Conservation (phyloP, 2,797 vertebrate species). For the Melanotaenia parkinsoni region DNA sequence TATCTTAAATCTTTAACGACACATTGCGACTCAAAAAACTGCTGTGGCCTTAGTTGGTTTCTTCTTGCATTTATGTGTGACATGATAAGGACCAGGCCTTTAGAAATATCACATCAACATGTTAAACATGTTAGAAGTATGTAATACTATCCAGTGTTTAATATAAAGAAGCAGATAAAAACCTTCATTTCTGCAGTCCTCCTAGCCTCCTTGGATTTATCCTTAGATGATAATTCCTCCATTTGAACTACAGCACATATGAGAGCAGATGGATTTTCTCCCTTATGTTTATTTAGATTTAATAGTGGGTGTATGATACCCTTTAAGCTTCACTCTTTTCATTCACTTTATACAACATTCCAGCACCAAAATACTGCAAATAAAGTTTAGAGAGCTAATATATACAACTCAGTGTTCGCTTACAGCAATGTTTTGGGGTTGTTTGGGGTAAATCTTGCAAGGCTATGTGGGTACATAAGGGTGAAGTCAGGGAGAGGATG, state of each 20-base stretch:
- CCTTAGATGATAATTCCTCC: slow-evolving; percentile 38
- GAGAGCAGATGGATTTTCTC: slow-evolving; percentile 61
- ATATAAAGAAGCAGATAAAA: slow-evolving; percentile 23
- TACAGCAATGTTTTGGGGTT: slow-evolving; percentile 53
- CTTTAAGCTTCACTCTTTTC: slow-evolving; percentile 33
- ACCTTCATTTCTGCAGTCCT: slow-evolving; percentile 20
- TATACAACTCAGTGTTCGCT: slow-evolving; percentile 52
- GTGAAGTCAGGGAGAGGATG: slow-evolving; percentile 41
- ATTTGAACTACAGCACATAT: slow-evolving; percentile 24
- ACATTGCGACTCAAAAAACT: not conserved
- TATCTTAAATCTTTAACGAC: slow-evolving; percentile 23
- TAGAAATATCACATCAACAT: slow-evolving; percentile 26
- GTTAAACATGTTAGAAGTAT: slow-evolving; percentile 20
- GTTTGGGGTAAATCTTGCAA: slow-evolving; percentile 49
- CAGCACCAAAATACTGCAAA: slow-evolving; percentile 64
- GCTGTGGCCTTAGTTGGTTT: slow-evolving; percentile 12
- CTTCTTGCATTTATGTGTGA: slow-evolving; percentile 30
- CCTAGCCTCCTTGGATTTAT: slow-evolving; percentile 8
- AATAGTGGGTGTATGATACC: slow-evolving; percentile 34
- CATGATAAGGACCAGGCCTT: slow-evolving; percentile 6
- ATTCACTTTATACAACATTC: slow-evolving; percentile 62
- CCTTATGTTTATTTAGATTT: slow-evolving; percentile 58
- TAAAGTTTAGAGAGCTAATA: slow-evolving; percentile 60
- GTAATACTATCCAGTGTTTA: slow-evolving; percentile 18
- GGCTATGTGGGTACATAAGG: slow-evolving; percentile 22